Evolutionary conservation across 1,140 invertebrate species (phyloP), one percentile per base, ranked within the genome.

Genomic region (Brachionus rotundiformis): DNA sequence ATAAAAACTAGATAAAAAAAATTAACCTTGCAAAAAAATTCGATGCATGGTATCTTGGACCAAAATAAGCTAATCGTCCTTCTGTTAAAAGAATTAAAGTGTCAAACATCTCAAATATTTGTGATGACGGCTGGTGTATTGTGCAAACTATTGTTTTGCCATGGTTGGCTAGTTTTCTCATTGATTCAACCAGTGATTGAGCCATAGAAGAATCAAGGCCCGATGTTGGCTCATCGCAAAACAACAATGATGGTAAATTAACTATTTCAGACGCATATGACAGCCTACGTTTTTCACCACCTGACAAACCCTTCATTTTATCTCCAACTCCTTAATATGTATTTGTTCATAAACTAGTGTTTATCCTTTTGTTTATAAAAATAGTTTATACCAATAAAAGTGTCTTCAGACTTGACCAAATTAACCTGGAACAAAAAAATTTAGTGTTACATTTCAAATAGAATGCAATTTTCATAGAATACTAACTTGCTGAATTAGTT

Each of bases 161-260:
- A 84, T 95, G 94, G 27, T 91, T 87, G 0, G 95, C 94, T 95
- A 83, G 5, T 83, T 84, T 84, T 94, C 82, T 95, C 87, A 82
- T 94, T 10, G 84, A 85, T 92, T 84, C 92, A 16, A 98, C 91
- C n/a, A 98, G 93, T 86, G 94, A 96, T 83, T 92, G 91, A 0
- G 95, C 95, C 85, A 95, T 96, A 84, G 92, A 95, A 0, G 95
- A 94, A 86, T 98, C 96, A 44, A 77, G 19, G 91, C 96, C 90
- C 16, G 89, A 96, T 0, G 96, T 98, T 1, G 96, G 95, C 86
- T 98, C 96, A 86, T 99, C 96, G 87, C 95, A 98, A 85, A 98
- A 95, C 90, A 98, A 91, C 41, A 99, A 87, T 1, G 94, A 92
- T 1, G 96, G 96, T 89, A 98, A 93, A 0, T 95, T 98, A 83